Percentiles rank a stretch among this genome's conserved stretches.
Evolutionary conservation across 1,140 invertebrate genomes (phyloP).

Genomic region (Drosophila willistoni): DNA sequence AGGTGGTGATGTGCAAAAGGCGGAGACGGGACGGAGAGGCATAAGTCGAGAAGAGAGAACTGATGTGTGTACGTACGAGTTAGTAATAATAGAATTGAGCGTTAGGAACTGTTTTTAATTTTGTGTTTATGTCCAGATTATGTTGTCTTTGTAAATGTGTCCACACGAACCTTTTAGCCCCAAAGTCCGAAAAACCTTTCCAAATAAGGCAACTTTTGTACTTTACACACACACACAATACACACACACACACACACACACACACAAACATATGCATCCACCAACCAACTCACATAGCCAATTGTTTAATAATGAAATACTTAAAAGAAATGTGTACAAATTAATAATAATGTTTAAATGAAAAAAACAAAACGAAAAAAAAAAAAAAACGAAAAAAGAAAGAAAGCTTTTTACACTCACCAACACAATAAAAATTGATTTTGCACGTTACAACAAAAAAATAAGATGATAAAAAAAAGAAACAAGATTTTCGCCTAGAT

Average conservation of each 20-base stretch:
- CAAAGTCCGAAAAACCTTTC: background rate
- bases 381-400: slow-evolving; percentile 43
- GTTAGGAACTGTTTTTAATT: slow-evolving; percentile 61
- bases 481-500: slow-evolving; percentile 65
- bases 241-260: slow-evolving; percentile 32
- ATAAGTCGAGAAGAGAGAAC: slow-evolving; percentile 18
- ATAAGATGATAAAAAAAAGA: background rate
- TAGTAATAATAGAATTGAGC: slow-evolving; percentile 43
- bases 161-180: background rate
- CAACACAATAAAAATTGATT: slow-evolving; percentile 59
- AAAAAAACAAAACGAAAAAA: slow-evolving; percentile 45
- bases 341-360: slow-evolving; percentile 66
- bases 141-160: slow-evolving; percentile 40
- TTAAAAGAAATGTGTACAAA: slow-evolving; percentile 78
- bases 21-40: slow-evolving; percentile 6
- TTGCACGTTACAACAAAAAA: slow-evolving; percentile 43
- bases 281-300: slow-evolving; percentile 69
- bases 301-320: slow-evolving; percentile 75
- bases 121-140: slow-evolving; percentile 40
- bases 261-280: slow-evolving; percentile 22
- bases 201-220: slow-evolving; percentile 58
- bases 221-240: slow-evolving; percentile 44
- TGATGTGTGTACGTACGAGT: slow-evolving; percentile 39
- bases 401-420: slow-evolving; percentile 73
- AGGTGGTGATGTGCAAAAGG: background rate